These are phyloP conservation scores for Ceratosolen solmsi DNA, from an alignment of 1,140 invertebrate species.

Conservation along the genomic window DNA sequence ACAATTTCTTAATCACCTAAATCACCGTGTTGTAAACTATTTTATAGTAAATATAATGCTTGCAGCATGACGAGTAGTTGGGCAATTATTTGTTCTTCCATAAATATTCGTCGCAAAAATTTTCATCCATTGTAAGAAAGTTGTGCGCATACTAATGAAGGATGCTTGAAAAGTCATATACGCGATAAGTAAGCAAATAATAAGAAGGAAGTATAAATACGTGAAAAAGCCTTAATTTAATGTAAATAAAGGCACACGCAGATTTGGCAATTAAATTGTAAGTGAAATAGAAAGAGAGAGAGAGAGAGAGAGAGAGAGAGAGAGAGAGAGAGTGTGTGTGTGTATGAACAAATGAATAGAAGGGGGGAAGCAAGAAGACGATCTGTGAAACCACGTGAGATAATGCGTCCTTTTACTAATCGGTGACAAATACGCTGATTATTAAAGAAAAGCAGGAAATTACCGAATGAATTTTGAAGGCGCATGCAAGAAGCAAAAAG, in stretches of 20 bases:
- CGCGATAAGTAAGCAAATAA: slow-evolving; percentile 22
- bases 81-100: neutral
- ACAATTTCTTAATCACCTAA: neutral
- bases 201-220: neutral
- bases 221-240: neutral
- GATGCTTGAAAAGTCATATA: neutral
- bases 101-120: neutral
- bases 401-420: too few relatives aligned
- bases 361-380: too few relatives aligned
- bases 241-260: neutral
- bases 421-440: too few relatives aligned
- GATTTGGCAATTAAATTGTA: neutral
- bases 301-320: too few relatives aligned
- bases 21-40: neutral
- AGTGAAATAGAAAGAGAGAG: too few relatives aligned
- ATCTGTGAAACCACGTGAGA: too few relatives aligned
- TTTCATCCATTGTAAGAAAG: neutral
- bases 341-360: too few relatives aligned
- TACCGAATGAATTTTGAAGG: too few relatives aligned
- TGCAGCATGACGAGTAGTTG: neutral
- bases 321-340: too few relatives aligned
- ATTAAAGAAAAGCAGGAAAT: too few relatives aligned
- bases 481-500: too few relatives aligned
- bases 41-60: neutral
- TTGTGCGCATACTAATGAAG: slow-evolving; percentile 6